Conservation (phyloP, 2,888 invertebrate genomes). For the Dermolepida albohirtum region DNA sequence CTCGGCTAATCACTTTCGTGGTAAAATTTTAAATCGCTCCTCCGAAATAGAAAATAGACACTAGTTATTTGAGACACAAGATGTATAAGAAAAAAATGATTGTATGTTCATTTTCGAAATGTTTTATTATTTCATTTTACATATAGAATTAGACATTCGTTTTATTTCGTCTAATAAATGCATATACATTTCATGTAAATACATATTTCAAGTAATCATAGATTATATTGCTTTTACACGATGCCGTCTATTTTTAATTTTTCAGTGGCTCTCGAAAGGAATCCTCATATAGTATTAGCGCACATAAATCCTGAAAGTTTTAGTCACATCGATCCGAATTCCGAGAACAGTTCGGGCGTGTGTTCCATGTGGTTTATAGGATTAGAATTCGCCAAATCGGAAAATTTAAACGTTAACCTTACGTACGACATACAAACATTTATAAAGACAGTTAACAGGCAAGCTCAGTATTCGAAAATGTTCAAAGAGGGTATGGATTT, state of each 20-base stretch:
- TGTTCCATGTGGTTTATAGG: slow-evolving; percentile 99
- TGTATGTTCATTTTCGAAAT: too few relatives aligned
- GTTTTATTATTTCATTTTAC: too few relatives aligned
- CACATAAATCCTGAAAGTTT: slow-evolving; percentile 96
- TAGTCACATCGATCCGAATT: slow-evolving; percentile 66
- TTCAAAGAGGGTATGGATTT: slow-evolving; percentile 81
- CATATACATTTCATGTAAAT: too few relatives aligned
- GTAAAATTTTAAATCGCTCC: too few relatives aligned
- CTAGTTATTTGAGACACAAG: too few relatives aligned
- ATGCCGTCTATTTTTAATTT: slow-evolving; percentile 43
- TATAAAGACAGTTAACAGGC: slow-evolving; percentile 85
- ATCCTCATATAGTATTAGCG: slow-evolving; percentile 90
- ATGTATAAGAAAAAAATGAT: too few relatives aligned
- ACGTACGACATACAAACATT: slow-evolving; percentile 93
- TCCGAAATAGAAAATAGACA: too few relatives aligned
- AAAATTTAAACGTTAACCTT: slow-evolving; percentile 91
- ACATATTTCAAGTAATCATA: too few relatives aligned
- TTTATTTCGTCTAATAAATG: not conserved
- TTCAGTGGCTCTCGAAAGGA: slow-evolving; percentile 86
- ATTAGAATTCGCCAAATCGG: slow-evolving; percentile 88
- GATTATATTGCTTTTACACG: not conserved
- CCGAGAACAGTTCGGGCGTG: slow-evolving; percentile 70
- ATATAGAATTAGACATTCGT: not conserved
- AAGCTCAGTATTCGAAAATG: slow-evolving; percentile 78
- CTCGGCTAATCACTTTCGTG: too few relatives aligned